A percentile compares a stretch with the other conserved stretches of the same genome.
Evolutionary conservation across 1,140 invertebrate genomes (phyloP).

Genomic region (Probaryconus sp.): DNA sequence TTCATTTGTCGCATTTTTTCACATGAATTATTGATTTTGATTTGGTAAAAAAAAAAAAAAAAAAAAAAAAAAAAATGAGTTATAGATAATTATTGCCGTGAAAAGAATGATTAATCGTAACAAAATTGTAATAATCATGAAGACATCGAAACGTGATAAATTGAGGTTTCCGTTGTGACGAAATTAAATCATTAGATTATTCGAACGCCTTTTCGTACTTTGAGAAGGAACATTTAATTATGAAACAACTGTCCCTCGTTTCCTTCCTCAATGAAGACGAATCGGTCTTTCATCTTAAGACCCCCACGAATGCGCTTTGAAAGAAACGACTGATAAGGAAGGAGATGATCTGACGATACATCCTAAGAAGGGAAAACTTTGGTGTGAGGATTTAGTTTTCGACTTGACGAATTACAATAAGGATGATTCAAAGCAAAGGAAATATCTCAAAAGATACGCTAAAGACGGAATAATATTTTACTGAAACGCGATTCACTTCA

Average conservation of each 20-base stretch:
- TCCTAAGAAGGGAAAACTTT: conserved; percentile 17
- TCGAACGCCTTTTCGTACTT: conserved; percentile 12
- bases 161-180: not conserved
- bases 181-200: conserved; percentile 37
- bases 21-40: no score
- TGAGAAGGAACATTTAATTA: conserved; percentile 38
- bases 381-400: conserved; percentile 32
- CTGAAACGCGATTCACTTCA: not conserved
- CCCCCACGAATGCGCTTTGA: conserved; percentile 6
- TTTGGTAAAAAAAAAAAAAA: no score
- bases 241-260: conserved; percentile 47
- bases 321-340: conserved; percentile 38
- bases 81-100: no score
- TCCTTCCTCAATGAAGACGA: conserved; percentile 48
- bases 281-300: conserved; percentile 37
- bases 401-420: conserved; percentile 33
- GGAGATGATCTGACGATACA: conserved; percentile 42
- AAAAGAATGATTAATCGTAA: no score
- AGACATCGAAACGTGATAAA: not conserved
- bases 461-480: no score
- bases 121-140: not conserved
- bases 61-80: no score
- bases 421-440: conserved; percentile 12
- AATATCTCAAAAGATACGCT: conserved; percentile 3
- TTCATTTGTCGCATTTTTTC: no score